Percentiles rank a stretch among this genome's conserved stretches.
phyloP scores from a whole-genome alignment of 2,888 invertebrate species.

The Pycnomerus fuliginosus region DNA sequence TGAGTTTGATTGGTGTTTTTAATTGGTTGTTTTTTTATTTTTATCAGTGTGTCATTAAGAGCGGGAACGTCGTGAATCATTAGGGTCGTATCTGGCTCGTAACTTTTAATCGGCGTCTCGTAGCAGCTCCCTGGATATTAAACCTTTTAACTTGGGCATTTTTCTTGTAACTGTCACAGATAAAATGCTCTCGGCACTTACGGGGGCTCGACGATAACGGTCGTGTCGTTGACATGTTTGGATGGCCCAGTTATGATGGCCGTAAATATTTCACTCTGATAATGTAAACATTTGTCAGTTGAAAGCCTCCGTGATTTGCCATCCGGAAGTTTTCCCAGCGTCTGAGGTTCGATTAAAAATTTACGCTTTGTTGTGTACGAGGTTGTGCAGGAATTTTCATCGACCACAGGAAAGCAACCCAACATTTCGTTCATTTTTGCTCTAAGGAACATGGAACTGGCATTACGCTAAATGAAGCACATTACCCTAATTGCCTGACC shows the following conservation, averaged over 20 bases:
- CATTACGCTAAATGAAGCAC: too few relatives aligned
- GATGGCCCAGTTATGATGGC: conserved; percentile 17
- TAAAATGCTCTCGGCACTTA: conserved; percentile 28
- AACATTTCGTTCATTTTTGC: too few relatives aligned
- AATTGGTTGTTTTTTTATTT: too few relatives aligned
- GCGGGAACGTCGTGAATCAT: conserved; percentile 21
- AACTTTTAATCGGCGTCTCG: conserved; percentile 36
- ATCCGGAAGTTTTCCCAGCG: conserved; percentile 12
- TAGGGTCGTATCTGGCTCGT: conserved; percentile 29
- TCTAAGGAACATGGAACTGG: too few relatives aligned
- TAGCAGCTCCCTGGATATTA: conserved; percentile 34
- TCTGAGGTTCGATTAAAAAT: conserved; percentile 9
- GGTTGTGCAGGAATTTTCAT: not conserved
- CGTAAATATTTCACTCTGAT: not conserved
- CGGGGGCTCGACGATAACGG: conserved; percentile 15
- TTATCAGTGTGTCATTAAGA: too few relatives aligned
- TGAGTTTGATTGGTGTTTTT: too few relatives aligned
- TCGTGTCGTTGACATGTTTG: conserved; percentile 22
- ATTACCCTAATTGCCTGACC: too few relatives aligned
- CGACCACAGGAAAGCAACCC: too few relatives aligned
- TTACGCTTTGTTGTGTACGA: conserved; percentile 3
- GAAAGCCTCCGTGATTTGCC: conserved; percentile 19
- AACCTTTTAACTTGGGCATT: conserved; percentile 36
- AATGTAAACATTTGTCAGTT: conserved; percentile 1
- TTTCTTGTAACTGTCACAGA: conserved; percentile 33